These are phyloP conservation scores for Chanos chanos DNA, from an alignment of 2,797 vertebrate species.

Conservation along the genomic window DNA sequence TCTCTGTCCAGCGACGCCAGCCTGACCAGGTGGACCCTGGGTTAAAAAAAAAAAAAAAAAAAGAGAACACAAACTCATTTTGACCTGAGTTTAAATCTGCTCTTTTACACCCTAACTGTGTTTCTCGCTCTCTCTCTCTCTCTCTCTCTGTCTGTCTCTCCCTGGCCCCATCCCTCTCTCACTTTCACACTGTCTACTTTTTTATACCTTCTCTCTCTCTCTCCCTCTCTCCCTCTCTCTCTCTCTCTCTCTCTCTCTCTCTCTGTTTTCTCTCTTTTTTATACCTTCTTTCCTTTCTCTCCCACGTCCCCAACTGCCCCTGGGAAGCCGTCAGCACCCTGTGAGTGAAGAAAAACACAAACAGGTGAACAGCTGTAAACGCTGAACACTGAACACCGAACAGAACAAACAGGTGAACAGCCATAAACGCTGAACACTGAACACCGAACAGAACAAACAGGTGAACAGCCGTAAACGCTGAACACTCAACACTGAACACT, in stretches of 20 bases:
- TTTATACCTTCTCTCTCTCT: not conserved
- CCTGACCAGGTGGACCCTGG: conserved; percentile 88
- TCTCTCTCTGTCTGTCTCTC: too few species aligned
- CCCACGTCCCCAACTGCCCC: conserved; percentile 78
- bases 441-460: not conserved
- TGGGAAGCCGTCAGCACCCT: conserved; percentile 87
- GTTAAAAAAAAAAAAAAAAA: conserved; percentile 36
- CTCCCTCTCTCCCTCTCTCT: not conserved
- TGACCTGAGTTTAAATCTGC: too few species aligned
- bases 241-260: not conserved
- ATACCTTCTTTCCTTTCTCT: conserved; percentile 89
- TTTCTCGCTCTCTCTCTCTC: too few species aligned
- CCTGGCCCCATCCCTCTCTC: not conserved
- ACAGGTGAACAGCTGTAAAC: too few species aligned
- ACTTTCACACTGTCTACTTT: not conserved
- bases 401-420: not conserved
- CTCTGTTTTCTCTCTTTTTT: conserved; percentile 40
- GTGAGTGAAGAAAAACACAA: conserved; percentile 39
- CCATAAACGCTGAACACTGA: too few species aligned
- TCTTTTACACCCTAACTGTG: not conserved
- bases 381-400: too few species aligned
- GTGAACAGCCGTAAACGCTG: too few species aligned
- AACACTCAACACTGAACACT: too few species aligned
- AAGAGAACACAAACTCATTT: too few species aligned
- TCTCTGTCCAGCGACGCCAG: conserved; percentile 85